A percentile compares a stretch with the other conserved stretches of the same genome.
phyloP scores from a whole-genome alignment of 2,113 vertebrate species.

The Arenaria interpres region DNA sequence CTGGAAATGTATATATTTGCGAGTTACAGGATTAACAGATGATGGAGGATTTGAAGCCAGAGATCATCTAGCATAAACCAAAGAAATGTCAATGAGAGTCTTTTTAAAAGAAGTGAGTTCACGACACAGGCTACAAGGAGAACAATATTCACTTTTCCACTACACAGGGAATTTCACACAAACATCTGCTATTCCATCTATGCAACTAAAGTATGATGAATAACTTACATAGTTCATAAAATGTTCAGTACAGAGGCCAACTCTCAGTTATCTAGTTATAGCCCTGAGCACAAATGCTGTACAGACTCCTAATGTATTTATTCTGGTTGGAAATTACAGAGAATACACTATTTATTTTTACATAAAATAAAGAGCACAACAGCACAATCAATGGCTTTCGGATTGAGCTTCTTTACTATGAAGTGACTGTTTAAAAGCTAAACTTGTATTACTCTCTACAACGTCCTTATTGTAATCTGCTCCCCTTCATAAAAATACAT shows the following conservation, averaged over 20 bases:
- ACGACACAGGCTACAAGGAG: neutral
- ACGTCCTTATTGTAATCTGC: neutral
- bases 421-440: neutral
- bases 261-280: neutral
- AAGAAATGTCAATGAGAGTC: neutral
- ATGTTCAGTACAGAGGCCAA: neutral
- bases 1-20: neutral
- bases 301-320: neutral
- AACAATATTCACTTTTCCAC: neutral
- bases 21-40: neutral
- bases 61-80: neutral
- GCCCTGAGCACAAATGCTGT: neutral
- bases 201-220: neutral
- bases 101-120: neutral
- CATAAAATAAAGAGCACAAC: neutral
- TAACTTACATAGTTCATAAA: neutral
- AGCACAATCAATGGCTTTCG: neutral
- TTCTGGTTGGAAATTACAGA: neutral
- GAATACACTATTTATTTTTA: neutral
- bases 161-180: neutral
- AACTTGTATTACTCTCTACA: neutral
- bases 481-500: neutral
- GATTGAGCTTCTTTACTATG: neutral
- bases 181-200: neutral
- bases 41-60: neutral